Conservation (phyloP, 2,797 vertebrate genomes). For the Enteromius anoplus region DNA sequence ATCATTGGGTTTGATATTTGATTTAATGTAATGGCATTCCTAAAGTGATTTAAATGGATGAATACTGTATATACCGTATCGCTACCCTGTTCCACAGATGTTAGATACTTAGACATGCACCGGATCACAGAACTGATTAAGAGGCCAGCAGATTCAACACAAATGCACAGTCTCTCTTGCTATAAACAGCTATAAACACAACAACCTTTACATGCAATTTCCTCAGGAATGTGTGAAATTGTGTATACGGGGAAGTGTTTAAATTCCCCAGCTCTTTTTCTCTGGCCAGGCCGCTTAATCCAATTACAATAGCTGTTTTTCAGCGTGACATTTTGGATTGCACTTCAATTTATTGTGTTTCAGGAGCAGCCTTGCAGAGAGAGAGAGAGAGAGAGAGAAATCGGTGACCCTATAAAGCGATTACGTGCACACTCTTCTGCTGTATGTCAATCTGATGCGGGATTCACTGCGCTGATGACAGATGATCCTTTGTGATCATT, state of each 20-base stretch:
- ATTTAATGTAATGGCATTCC: neutral
- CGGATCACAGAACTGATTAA: constrained; percentile 5
- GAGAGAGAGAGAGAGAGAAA: constrained; percentile 36
- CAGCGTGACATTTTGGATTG: constrained; percentile 58
- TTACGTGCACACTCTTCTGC: constrained; percentile 23
- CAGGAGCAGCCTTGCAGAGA: constrained; percentile 62
- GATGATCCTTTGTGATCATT: neutral
- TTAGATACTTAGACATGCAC: constrained; percentile 13
- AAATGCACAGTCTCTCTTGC: neutral
- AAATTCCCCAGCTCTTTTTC: constrained; percentile 31
- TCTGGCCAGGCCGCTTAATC: constrained; percentile 61
- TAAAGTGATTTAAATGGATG: neutral
- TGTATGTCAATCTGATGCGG: constrained; percentile 22
- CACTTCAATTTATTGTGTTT: constrained; percentile 67
- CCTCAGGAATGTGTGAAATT: neutral
- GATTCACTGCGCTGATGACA: constrained; percentile 1
- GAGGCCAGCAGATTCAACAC: neutral
- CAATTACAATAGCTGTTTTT: constrained; percentile 65
- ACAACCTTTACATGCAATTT: neutral
- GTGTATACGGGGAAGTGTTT: neutral
- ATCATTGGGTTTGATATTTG: neutral
- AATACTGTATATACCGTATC: neutral
- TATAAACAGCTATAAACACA: neutral
- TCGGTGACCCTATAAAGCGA: constrained; percentile 48
- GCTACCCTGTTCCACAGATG: neutral